These are phyloP conservation scores for Stegodyphus dumicola DNA, from an alignment of 1,140 invertebrate species.

Conservation along the genomic window DNA sequence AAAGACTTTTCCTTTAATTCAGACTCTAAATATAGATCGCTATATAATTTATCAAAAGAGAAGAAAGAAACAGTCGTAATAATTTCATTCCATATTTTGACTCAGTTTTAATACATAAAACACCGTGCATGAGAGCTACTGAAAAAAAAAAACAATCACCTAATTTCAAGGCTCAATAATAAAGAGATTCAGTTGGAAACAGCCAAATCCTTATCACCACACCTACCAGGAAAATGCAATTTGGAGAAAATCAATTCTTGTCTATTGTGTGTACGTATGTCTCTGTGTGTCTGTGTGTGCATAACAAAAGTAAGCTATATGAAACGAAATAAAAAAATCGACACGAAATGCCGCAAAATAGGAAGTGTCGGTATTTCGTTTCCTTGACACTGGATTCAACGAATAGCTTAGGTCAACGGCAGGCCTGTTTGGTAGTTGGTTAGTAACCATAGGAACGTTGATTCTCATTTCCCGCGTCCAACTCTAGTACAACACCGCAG, in stretches of 20 bases:
- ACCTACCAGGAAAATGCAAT: neutral
- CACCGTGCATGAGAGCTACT: too few species aligned
- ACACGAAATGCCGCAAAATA: slow-evolving; percentile 14
- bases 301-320: neutral
- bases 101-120: too few species aligned
- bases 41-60: too few species aligned
- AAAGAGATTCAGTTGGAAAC: too few species aligned
- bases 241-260: neutral
- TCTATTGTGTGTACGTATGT: neutral
- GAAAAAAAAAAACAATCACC: too few species aligned
- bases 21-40: too few species aligned
- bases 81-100: too few species aligned
- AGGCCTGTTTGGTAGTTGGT: slow-evolving; percentile 34
- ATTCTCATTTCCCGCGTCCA: neutral
- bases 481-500: neutral
- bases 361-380: slow-evolving; percentile 47
- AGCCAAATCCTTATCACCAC: too few species aligned
- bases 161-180: too few species aligned
- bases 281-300: neutral
- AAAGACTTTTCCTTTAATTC: too few species aligned
- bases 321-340: neutral
- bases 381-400: slow-evolving; percentile 52
- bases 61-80: too few species aligned
- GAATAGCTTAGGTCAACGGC: slow-evolving; percentile 49
- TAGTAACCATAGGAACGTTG: slow-evolving; percentile 34